Conservation (phyloP, 1,140 invertebrate species). For the Periplaneta americana region DNA sequence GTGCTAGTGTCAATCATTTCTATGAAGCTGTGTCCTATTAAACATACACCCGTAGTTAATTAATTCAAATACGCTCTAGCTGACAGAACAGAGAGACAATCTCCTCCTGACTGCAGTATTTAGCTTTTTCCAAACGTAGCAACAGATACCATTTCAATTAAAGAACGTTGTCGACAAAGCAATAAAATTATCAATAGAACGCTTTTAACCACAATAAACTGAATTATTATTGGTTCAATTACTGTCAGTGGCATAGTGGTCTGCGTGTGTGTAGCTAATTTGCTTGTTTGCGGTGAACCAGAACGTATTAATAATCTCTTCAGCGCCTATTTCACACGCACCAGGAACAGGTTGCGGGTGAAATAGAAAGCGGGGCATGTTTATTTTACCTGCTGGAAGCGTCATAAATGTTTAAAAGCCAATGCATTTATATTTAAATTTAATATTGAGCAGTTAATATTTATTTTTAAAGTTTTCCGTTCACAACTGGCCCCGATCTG, state of each 20-base stretch:
- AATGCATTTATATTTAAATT: too few relatives aligned
- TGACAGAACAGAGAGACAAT: too few relatives aligned
- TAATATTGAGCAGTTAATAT: too few relatives aligned
- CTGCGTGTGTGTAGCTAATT: not conserved
- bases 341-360: not conserved
- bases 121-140: not conserved
- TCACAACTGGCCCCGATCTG: too few relatives aligned
- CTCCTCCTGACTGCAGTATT: not conserved
- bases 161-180: not conserved
- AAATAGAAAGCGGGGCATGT: not conserved
- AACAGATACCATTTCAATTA: not conserved
- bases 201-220: not conserved
- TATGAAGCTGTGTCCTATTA: not conserved
- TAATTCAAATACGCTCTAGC: not conserved
- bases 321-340: not conserved
- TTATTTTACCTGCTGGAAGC: too few relatives aligned
- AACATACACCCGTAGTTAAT: not conserved
- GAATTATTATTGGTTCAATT: not conserved
- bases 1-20: not conserved
- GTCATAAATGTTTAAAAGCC: too few relatives aligned
- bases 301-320: not conserved
- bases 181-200: not conserved
- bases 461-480: too few relatives aligned
- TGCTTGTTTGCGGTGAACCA: not conserved
- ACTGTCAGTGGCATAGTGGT: not conserved